These are phyloP conservation scores for Myrmophylax atrothorax DNA, from an alignment of 2,113 vertebrate species.

Conservation along the genomic window DNA sequence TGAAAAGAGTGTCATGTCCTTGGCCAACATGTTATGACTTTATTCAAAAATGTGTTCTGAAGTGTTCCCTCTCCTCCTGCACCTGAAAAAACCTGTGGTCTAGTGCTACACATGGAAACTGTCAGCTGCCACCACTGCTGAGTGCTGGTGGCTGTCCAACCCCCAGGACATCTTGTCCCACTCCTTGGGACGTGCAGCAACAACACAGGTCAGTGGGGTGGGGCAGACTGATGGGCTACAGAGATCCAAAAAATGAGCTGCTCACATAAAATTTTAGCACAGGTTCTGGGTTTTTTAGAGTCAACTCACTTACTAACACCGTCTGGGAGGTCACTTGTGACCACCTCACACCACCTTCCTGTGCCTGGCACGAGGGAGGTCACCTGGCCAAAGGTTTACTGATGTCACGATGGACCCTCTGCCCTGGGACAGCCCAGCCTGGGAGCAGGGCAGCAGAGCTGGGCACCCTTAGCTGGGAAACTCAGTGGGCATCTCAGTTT, in stretches of 20 bases:
- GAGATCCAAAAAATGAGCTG: not conserved
- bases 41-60: not conserved
- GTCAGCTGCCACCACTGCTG: not conserved
- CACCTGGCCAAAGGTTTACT: not conserved
- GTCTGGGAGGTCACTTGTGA: not conserved
- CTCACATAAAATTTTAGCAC: not conserved
- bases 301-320: not conserved
- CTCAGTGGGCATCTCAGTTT: not conserved
- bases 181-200: fast-evolving
- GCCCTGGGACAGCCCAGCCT: not conserved
- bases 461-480: not conserved
- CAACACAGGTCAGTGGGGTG: not conserved
- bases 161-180: fast-evolving
- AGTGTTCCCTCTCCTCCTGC: not conserved
- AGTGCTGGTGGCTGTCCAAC: fast-evolving
- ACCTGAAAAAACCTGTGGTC: no score
- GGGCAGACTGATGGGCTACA: not conserved
- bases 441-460: not conserved
- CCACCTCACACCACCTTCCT: not conserved
- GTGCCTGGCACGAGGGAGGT: not conserved
- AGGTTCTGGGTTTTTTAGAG: not conserved
- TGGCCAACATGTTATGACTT: not conserved
- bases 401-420: fast-evolving
- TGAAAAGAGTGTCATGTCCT: not conserved
- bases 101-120: not conserved